Evolutionary conservation across 1,140 invertebrate genomes (phyloP), one percentile per base, ranked within the genome.

Genomic region (Araneus ventricosus): DNA sequence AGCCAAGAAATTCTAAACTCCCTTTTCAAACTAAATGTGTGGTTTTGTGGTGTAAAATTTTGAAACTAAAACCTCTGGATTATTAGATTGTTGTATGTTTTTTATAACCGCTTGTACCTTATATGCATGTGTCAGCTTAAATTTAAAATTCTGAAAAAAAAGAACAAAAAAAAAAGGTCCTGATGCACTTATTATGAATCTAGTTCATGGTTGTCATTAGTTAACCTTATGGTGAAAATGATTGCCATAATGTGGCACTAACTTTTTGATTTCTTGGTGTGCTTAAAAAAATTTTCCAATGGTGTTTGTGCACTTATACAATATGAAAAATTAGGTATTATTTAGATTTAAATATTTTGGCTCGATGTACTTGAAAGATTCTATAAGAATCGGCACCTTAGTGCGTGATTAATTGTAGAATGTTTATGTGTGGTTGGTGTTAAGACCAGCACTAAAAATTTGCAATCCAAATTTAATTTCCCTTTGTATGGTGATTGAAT

Each of bases 1-100:
- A 93, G 91, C 91, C 91, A 93, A 93, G 91, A 93, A 93, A 91
- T 57, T 92, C 61, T 63, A 22, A 87, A 61, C 61, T 82, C 90
- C 91, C 82, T 79, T 86, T 93, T 93, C 84, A 93, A 86, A 80
- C 80, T 92, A 92, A 92, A 87, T 88, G 91, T 93, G 91, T 93
- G 91, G 84, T 93, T 93, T 92, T 93, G 85, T 93, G 91, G 91
- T 93, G 91, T 93, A 75, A 93, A 86, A 93, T 86, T 86, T 91
- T 91, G 63, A 41, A 84, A 91, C 45, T 61, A 59, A 87, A 93
- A 41, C 82, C 59, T 59, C 27, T 87, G 84, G 70, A 79, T 90
- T 34, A 87, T 79, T 93, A 93, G 91, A 93, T 93, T 93, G 91
- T 86, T 93, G 91, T 93, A 93, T 93, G 91, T 93, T 93, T 93